Evolutionary conservation across 1,140 invertebrate genomes (phyloP), one percentile per base, ranked within the genome.

Genomic region (Atta cephalotes): DNA sequence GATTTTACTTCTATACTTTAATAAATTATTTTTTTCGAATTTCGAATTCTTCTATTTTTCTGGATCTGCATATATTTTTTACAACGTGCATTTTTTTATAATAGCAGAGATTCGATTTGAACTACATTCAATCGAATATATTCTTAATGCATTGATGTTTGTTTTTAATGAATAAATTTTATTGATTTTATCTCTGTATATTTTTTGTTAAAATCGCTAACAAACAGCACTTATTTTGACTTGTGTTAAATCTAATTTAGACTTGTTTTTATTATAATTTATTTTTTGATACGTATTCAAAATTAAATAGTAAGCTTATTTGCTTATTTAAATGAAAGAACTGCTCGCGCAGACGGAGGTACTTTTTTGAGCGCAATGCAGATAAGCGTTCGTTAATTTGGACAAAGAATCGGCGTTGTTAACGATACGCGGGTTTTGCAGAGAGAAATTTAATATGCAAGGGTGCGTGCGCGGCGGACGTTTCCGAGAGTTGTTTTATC

Each of bases 381-480:
- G 80, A 84, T 82, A 74, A 82, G 25, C 68, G 53, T 74, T 84
- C 14, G 56, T 84, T 84, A 84, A 76, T 84, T 74, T 28, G 56
- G 25, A 82, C 68, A 74, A 84, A 76, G 80, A 84, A 72, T 56
- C 14, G 16, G 4, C 56, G 39, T 84, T 62, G 80, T 84, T 62
- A 62, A 84, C 80, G 56, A 76, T 84, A 62, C 80, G 35, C 58
- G 70, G 70, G 39, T 84, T 76, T 76, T 76, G 70, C n/a, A 49
- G 68, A 39, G 49, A 74, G 68, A 39, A 82, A 82, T 82, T 82
- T 82, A 82, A 82, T 82, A 74, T 82, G 68, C 77, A 31, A 80
- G 45, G 77, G 28, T 80, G 77, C 80, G 80, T 82, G 14, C 56
- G 68, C 56, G 53, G 31, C 25, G 53, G 35, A 62, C 56, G 14